phyloP scores from a whole-genome alignment of 2,797 vertebrate genomes.

The Orientallactaga sibirica region DNA sequence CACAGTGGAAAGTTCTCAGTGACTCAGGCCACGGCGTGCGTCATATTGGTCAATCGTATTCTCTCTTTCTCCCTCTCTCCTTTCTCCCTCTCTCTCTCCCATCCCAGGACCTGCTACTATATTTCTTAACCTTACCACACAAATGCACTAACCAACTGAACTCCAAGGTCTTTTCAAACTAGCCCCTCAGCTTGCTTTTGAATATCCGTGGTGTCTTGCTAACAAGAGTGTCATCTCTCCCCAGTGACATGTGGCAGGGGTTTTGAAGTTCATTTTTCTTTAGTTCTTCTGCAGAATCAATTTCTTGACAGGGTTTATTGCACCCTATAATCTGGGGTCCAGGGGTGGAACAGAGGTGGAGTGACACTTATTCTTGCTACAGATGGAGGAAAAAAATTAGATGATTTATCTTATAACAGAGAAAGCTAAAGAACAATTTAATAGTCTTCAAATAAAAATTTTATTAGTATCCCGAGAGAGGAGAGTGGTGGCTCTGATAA shows the following conservation, averaged over 20 bases:
- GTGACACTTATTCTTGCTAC: conserved; percentile 52
- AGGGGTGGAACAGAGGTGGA: neutral
- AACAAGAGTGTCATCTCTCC: neutral
- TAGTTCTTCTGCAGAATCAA: neutral
- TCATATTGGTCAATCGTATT: neutral
- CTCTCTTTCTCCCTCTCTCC: neutral
- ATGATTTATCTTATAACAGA: conserved; percentile 59
- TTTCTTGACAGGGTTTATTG: conserved; percentile 54
- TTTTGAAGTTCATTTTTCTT: conserved; percentile 60
- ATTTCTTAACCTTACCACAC: conserved; percentile 19
- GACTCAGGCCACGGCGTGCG: neutral
- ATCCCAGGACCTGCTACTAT: neutral
- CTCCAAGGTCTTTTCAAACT: neutral
- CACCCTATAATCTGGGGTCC: conserved; percentile 20
- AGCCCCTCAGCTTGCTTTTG: neutral
- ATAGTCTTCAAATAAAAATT: conserved; percentile 74
- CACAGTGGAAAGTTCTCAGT: neutral
- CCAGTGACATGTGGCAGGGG: conserved; percentile 4
- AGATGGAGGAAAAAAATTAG: neutral
- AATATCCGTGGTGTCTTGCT: neutral
- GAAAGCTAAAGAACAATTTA: conserved; percentile 64
- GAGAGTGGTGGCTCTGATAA: conserved; percentile 39
- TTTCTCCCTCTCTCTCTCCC: too few species aligned
- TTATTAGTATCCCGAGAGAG: conserved; percentile 59
- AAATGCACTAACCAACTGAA: neutral